Base-by-base conservation (phyloP, 2,888 invertebrate genomes). In the Hylaea fasciaria region DNA sequence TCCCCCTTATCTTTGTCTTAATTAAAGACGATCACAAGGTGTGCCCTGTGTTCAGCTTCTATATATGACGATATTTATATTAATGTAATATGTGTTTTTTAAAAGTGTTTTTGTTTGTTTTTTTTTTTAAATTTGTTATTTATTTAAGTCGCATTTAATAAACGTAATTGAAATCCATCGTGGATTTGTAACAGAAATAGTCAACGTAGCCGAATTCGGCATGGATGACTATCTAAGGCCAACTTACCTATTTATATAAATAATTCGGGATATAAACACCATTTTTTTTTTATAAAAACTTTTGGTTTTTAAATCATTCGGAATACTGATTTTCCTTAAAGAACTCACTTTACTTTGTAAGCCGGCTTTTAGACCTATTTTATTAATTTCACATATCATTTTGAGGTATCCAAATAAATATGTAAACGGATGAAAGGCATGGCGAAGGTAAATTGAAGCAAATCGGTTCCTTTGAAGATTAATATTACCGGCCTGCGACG, bases 381-480 rank as follows among this genome's bases (percentile, higher is more conserved):
- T 57, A 52, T 61, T 56, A 52, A 61, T 52, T 61, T 61, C 52
- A 51, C 61, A 52, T 62, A 57, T 56, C 51, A 57, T 49, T 57
- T 53, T 62, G 58, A 62, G 60, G 52, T 58, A 64, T 66, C 54
- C 57, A 70, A 68, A 65, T 64, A 65, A 51, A 66, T 62, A 55
- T 62, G 46, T 61, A 61, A 65, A 68, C 65, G 56, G 62, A 62
- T 62, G 58, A 56, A 64, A 62, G 51, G 63, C 46, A 55, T 50
- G 63, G 56, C 57, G 65, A 61, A 58, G 57, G 64, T 57, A 62
- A 64, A 61, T 66, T 74, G 67, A 66, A 65, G 68, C 69, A 74
- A 77, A 78, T 75, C 73, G 71, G 74, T 75, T 71, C 77, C 77
- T 80, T 82, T 80, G 80, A 80, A 82, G 81, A 78, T 82, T 81